Percentiles rank a stretch among this genome's conserved stretches.
Evolutionary conservation across 2,888 invertebrate species (phyloP).

Genomic region (Perizoma flavofasciatum): DNA sequence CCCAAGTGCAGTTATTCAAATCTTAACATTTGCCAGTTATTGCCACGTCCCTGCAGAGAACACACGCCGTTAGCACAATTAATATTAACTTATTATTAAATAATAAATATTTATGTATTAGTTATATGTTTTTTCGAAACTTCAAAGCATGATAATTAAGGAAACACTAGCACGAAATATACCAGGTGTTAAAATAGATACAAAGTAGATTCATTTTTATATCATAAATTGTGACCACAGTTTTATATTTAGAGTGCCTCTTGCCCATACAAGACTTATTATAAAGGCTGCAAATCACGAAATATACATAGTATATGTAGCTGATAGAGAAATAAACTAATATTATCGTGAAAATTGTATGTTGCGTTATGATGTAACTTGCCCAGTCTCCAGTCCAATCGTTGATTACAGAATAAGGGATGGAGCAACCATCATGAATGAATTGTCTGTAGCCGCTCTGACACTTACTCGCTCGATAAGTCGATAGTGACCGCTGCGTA

Average conservation of each 20-base stretch:
- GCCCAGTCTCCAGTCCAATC: slow-evolving; percentile 44
- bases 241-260: slow-evolving; percentile 87
- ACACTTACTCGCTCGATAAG: neutral
- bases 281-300: slow-evolving; percentile 85
- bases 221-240: slow-evolving; percentile 83
- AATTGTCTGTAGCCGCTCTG: neutral
- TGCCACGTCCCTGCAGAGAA: slow-evolving; percentile 74
- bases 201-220: slow-evolving; percentile 78
- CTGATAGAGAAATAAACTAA: slow-evolving; percentile 71
- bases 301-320: slow-evolving; percentile 82
- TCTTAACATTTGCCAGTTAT: slow-evolving; percentile 78
- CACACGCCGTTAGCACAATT: slow-evolving; percentile 80
- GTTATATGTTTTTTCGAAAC: slow-evolving; percentile 57
- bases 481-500: neutral
- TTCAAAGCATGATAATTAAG: slow-evolving; percentile 70
- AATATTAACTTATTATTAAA: slow-evolving; percentile 50
- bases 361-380: slow-evolving; percentile 82
- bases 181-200: slow-evolving; percentile 73
- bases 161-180: slow-evolving; percentile 75
- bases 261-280: slow-evolving; percentile 85
- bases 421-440: slow-evolving; percentile 9
- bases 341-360: slow-evolving; percentile 85
- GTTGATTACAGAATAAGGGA: slow-evolving; percentile 6
- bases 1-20: slow-evolving; percentile 84
- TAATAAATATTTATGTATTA: slow-evolving; percentile 55